phyloP scores from a whole-genome alignment of 2,888 invertebrate genomes.

The Stenoptilia bipunctidactyla region DNA sequence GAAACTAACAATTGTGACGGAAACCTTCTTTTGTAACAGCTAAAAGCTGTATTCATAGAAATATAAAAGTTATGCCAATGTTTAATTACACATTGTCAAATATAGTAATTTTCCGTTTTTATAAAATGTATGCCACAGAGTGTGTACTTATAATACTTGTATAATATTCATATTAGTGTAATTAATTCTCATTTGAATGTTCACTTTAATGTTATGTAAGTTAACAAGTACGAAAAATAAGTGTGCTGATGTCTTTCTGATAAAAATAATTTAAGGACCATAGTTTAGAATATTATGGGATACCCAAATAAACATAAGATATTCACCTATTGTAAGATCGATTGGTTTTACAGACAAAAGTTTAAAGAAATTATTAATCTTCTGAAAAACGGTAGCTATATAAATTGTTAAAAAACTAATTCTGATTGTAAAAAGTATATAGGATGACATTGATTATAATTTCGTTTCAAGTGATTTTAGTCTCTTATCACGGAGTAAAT shows the following conservation, averaged over 20 bases:
- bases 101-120: no score
- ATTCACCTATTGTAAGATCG: not conserved
- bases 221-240: constrained; percentile 1
- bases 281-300: not conserved
- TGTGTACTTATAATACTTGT: not conserved
- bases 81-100: no score
- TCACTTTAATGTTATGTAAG: not conserved
- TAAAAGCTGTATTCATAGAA: no score
- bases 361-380: not conserved
- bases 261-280: not conserved
- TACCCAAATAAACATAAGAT: not conserved
- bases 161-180: not conserved
- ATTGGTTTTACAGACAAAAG: not conserved
- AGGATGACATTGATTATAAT: not conserved
- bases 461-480: constrained; percentile 22
- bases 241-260: not conserved
- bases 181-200: not conserved
- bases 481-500: constrained; percentile 52
- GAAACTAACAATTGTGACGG: no score
- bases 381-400: not conserved
- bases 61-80: no score
- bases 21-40: no score
- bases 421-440: not conserved
- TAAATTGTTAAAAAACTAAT: not conserved
- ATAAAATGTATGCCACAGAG: not conserved